Percentiles rank a stretch among this genome's conserved stretches.
These are phyloP conservation scores for Drosophila fungiperda DNA, from an alignment of 2,888 invertebrate species.

Conservation along the genomic window DNA sequence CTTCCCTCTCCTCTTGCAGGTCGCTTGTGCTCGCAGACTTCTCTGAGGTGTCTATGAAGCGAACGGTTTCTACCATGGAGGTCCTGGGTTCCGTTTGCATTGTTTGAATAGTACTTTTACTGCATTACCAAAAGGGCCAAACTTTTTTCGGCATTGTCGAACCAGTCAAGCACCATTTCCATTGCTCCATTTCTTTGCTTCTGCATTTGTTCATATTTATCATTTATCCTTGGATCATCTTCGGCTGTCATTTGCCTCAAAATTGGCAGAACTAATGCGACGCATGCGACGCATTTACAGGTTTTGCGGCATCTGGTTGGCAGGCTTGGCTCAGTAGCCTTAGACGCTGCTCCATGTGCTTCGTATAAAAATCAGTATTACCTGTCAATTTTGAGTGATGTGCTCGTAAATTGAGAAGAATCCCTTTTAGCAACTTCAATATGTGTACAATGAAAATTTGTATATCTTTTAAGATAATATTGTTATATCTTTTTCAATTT, in stretches of 20 bases:
- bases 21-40: conserved; percentile 33
- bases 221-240: not conserved
- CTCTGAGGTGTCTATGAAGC: conserved; percentile 30
- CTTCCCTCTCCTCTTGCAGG: not conserved
- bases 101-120: conserved; percentile 5
- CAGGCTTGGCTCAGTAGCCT: conserved; percentile 6
- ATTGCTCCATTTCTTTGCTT: conserved; percentile 3
- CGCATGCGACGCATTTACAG: conserved; percentile 50
- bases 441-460: conserved; percentile 30
- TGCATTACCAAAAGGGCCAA: conserved; percentile 32
- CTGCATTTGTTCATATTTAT: conserved; percentile 7
- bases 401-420: conserved; percentile 7
- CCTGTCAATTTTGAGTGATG: conserved; percentile 13
- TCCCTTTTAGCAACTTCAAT: not conserved
- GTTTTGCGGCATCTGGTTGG: conserved; percentile 4
- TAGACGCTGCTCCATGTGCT: conserved; percentile 15
- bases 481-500: rapidly evolving
- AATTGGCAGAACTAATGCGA: conserved; percentile 40
- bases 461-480: conserved; percentile 14
- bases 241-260: conserved; percentile 29
- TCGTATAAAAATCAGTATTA: not conserved
- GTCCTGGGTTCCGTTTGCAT: conserved; percentile 28
- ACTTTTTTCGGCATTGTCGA: not conserved
- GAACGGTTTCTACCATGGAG: not conserved
- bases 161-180: too few species aligned